Conservation (phyloP, 2,888 invertebrate species). For the Endomychus coccineus region DNA sequence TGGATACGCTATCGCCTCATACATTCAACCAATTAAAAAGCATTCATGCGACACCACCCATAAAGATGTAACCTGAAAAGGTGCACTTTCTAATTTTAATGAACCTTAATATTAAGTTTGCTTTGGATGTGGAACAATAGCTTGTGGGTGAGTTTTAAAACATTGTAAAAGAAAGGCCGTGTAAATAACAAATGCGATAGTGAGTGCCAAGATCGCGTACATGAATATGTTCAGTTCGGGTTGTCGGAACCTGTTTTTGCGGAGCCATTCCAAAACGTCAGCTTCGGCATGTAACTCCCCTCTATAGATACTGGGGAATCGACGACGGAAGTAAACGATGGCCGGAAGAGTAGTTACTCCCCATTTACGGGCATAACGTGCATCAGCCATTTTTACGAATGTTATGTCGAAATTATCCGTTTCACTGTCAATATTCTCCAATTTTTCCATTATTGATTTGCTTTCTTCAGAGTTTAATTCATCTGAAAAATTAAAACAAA, state of each 20-base stretch:
- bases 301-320: conserved; percentile 89
- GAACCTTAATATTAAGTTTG: too few relatives aligned
- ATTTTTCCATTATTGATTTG: conserved; percentile 69
- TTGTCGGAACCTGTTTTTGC: conserved; percentile 87
- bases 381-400: conserved; percentile 89
- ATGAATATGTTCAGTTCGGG: conserved; percentile 90
- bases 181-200: conserved; percentile 79
- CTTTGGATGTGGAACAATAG: conserved; percentile 54
- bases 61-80: too few relatives aligned
- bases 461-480: conserved; percentile 76
- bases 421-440: conserved; percentile 92
- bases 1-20: too few relatives aligned
- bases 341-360: conserved; percentile 87
- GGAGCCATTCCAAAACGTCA: conserved; percentile 85
- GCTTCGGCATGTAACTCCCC: conserved; percentile 78
- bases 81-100: too few relatives aligned
- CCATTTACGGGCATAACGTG: conserved; percentile 87
- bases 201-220: conserved; percentile 83
- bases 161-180: conserved; percentile 87
- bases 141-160: conserved; percentile 67
- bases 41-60: too few relatives aligned
- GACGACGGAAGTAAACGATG: conserved; percentile 82
- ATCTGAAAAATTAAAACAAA: conserved; percentile 53
- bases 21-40: too few relatives aligned
- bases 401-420: conserved; percentile 90